Base-by-base conservation (phyloP, 2,113 vertebrate species). In the Sitta europaea region DNA sequence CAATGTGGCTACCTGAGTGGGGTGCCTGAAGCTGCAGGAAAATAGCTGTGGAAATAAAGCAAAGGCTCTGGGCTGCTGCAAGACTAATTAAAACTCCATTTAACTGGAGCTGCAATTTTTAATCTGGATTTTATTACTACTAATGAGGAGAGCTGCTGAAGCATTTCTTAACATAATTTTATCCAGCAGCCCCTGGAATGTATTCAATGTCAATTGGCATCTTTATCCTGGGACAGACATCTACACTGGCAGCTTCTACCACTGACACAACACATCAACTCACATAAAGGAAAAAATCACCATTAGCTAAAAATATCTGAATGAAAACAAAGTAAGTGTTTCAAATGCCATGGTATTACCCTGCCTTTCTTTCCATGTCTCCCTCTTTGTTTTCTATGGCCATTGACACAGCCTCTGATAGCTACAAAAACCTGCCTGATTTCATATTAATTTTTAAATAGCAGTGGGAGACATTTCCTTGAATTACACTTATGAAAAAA, bases 241-340 rank as follows among this genome's bases (percentile, higher is more conserved):
- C 33, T 77, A 83, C 6, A 10, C 53, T 80, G 79, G 68, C 94
- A 96, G 90, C 40, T 88, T 88, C 88, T 65, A 77, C 53, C 63
- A 80, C 65, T 58, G 73, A 83, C 88, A 78, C 10, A 88, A 87
- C 7, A 53, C n/a, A 33, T 80, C 48, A 79, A 77, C 36, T 80
- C 75, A 72, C 14, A 59, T 47, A 63, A 55, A 71, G 22, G 38
- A 68, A 77, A 68, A 85, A 75, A 70, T 20, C 33, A 67, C 40
- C 61, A 77, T 83, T 72, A 42, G 25, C 90, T 95, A 93, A 92
- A 92, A 96, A 86, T 77, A 92, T 20, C 85, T 77, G 59, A 83
- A 86, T 28, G 43, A 78, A 92, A 92, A 89, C 24, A 71, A 76
- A 66, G 51, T 7, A 80, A 80, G 55, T 19, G 17, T 66, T 83